Conservation (phyloP, 2,113 vertebrate genomes). For the Mesitornis unicolor region DNA sequence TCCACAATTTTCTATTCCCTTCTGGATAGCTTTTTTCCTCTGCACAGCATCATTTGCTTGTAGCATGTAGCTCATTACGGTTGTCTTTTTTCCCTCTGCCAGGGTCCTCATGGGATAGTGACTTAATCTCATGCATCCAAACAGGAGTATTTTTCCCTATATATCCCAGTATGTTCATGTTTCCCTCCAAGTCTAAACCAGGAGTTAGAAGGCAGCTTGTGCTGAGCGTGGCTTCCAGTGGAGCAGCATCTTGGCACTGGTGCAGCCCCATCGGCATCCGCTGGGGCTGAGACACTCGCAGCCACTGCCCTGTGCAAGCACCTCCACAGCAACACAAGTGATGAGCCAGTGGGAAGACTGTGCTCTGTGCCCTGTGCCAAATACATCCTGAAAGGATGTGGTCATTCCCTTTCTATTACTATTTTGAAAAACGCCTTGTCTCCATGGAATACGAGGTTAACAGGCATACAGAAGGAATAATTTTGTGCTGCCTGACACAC, state of each 20-base stretch:
- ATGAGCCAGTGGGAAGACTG: accelerated
- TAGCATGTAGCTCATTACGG: accelerated
- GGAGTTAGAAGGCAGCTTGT: neutral
- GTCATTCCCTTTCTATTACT: neutral
- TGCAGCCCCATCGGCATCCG: accelerated
- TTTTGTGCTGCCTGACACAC: neutral
- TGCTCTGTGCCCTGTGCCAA: accelerated
- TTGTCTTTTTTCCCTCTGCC: neutral
- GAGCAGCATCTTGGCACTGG: neutral
- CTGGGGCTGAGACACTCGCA: neutral
- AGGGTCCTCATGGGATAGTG: neutral
- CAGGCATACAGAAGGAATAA: accelerated
- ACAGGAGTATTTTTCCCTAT: accelerated
- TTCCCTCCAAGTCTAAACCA: neutral
- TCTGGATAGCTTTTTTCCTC: neutral
- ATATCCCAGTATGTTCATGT: neutral
- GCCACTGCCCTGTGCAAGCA: neutral
- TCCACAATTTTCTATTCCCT: neutral
- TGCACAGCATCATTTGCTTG: neutral
- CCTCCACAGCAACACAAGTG: accelerated
- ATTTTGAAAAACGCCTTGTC: neutral
- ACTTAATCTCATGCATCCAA: neutral
- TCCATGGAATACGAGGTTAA: neutral
- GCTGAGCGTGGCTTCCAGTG: neutral
- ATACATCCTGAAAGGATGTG: neutral